These are phyloP conservation scores for Philonicus albiceps DNA, from an alignment of 2,888 invertebrate genomes.

Conservation along the genomic window DNA sequence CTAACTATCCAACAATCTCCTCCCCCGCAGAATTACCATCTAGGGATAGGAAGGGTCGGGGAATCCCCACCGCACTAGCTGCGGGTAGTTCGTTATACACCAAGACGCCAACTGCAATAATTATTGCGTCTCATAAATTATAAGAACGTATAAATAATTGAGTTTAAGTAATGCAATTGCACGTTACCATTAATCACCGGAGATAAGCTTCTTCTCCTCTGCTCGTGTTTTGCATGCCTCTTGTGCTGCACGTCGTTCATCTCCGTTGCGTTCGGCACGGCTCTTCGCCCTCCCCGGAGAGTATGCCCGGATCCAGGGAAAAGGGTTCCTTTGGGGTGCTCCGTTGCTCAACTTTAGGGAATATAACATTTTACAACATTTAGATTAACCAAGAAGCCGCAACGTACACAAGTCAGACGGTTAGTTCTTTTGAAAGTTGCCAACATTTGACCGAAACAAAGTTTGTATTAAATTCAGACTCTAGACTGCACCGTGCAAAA, in stretches of 20 bases:
- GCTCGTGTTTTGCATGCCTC: neutral
- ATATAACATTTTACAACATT: conserved; percentile 24
- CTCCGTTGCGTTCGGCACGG: conserved; percentile 14
- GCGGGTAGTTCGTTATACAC: conserved; percentile 13
- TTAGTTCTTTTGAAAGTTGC: neutral
- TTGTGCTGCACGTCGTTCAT: neutral
- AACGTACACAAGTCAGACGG: conserved; percentile 4
- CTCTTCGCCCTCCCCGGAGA: too few relatives aligned
- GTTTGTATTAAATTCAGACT: neutral
- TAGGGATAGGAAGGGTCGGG: neutral
- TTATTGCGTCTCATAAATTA: conserved; percentile 35
- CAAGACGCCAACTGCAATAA: conserved; percentile 27
- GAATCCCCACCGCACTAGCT: neutral
- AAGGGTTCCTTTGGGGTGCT: neutral
- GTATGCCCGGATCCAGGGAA: neutral
- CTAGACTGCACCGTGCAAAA: neutral
- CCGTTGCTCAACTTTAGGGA: neutral
- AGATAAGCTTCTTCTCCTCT: conserved; percentile 26
- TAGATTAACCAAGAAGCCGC: conserved; percentile 23
- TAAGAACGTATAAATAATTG: conserved; percentile 34
- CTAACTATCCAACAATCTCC: neutral
- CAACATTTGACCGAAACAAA: neutral
- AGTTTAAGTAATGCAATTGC: conserved; percentile 36
- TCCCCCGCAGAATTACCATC: too few relatives aligned
- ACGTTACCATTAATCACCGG: conserved; percentile 23